Conservation (phyloP, 2,113 vertebrate genomes). For the Malaclemys terrapin region DNA sequence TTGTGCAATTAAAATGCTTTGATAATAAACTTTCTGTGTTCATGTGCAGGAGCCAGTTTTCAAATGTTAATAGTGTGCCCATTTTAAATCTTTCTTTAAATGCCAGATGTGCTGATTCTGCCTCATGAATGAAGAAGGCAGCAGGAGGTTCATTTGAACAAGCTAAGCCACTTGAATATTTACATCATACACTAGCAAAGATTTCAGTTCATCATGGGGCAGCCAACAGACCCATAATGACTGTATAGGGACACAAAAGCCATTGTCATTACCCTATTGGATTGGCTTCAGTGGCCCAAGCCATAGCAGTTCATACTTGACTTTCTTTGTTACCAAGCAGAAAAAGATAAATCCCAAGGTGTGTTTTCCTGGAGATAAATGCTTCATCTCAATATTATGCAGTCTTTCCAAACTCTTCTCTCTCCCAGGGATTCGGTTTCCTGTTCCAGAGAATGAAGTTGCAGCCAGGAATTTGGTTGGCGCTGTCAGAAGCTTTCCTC, state of each 20-base stretch:
- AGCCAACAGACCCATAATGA: constrained; percentile 25
- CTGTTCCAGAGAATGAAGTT: background rate
- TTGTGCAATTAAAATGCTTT: constrained; percentile 42
- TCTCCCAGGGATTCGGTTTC: constrained; percentile 21
- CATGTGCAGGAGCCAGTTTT: constrained; percentile 58
- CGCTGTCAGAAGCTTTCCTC: background rate
- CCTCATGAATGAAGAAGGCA: constrained; percentile 54
- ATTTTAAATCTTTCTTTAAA: constrained; percentile 17
- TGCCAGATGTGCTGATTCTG: constrained; percentile 59
- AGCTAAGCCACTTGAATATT: constrained; percentile 75
- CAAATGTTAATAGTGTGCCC: constrained; percentile 63
- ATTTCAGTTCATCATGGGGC: constrained; percentile 58
- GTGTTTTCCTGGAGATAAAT: constrained; percentile 49
- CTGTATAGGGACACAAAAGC: constrained; percentile 31
- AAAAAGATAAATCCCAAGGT: constrained; percentile 50
- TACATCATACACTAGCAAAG: constrained; percentile 59
- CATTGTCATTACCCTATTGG: background rate
- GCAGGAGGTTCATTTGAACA: constrained; percentile 63
- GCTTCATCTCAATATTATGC: constrained; percentile 29
- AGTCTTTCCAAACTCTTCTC: constrained; percentile 38
- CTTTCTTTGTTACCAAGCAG: constrained; percentile 38
- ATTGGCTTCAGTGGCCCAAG: constrained; percentile 10
- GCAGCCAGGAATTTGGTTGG: background rate
- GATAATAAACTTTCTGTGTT: constrained; percentile 57
- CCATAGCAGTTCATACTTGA: background rate